phyloP scores from a whole-genome alignment of 2,797 vertebrate species.

The Prionace glauca region DNA sequence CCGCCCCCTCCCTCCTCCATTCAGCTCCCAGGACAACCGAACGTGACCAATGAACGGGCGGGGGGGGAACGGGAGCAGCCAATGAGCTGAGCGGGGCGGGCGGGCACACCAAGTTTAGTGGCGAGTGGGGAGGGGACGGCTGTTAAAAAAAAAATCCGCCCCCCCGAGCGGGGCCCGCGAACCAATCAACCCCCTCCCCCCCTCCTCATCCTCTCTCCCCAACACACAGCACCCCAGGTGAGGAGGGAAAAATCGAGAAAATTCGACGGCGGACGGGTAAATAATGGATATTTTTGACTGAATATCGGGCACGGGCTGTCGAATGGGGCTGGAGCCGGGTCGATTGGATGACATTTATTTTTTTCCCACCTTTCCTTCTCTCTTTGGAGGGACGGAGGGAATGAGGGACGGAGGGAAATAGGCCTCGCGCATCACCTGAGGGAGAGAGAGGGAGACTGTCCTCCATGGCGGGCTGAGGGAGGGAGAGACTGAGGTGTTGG shows the following conservation, averaged over 20 bases:
- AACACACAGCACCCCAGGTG: conserved; percentile 37
- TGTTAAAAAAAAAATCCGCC: background rate
- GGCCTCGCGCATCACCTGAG: conserved; percentile 47
- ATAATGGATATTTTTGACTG: background rate
- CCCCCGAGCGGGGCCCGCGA: conserved; percentile 43
- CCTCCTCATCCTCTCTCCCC: too few species aligned
- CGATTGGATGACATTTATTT: conserved; percentile 5
- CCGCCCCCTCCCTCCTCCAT: too few species aligned
- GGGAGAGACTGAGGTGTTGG: conserved; percentile 43
- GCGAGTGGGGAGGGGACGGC: too few species aligned
- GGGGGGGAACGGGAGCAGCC: too few species aligned
- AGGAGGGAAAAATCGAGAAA: background rate
- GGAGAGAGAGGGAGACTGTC: conserved; percentile 40
- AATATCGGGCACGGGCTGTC: background rate
- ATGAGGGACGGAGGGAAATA: conserved; percentile 44
- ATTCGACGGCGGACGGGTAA: conserved; percentile 38
- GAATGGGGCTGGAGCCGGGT: background rate
- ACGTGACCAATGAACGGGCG: background rate
- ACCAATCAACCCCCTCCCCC: conserved; percentile 40
- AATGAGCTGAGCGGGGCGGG: background rate
- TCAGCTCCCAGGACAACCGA: background rate
- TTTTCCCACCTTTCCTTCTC: background rate
- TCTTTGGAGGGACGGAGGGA: background rate
- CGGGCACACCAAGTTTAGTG: background rate
- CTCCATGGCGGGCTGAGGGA: background rate